Percentiles rank a stretch among this genome's conserved stretches.
These are phyloP conservation scores for Heteromyza rotundicornis DNA, from an alignment of 2,888 invertebrate genomes.

Conservation along the genomic window DNA sequence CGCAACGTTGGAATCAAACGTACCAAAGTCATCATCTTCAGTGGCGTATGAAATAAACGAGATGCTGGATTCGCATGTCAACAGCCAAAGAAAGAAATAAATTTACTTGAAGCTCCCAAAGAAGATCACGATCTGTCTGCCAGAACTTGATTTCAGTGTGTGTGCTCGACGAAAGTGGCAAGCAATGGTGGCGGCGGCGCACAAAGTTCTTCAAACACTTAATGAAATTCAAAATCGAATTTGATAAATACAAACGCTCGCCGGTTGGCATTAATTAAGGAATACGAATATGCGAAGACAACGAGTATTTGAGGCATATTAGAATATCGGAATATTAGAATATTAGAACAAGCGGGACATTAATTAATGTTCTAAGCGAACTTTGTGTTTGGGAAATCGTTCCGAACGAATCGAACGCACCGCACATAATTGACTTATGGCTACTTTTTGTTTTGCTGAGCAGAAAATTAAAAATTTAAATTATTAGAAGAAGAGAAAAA, in stretches of 20 bases:
- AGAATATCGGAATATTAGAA: neutral
- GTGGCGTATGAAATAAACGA: too few species aligned
- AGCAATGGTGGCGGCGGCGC: neutral
- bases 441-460: neutral
- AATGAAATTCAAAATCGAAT: neutral
- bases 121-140: constrained; percentile 20
- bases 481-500: neutral
- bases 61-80: constrained; percentile 7
- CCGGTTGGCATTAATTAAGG: neutral
- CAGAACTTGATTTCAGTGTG: constrained; percentile 8
- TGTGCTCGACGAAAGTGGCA: neutral
- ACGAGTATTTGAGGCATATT: too few species aligned
- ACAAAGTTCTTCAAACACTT: neutral
- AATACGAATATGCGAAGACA: too few species aligned
- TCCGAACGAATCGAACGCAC: neutral
- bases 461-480: neutral
- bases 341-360: neutral
- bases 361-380: neutral
- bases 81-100: neutral
- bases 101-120: neutral
- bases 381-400: neutral
- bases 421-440: neutral
- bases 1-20: neutral
- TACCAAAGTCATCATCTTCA: neutral
- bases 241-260: neutral